These are phyloP conservation scores for Platygyra sinensis DNA, from an alignment of 64 coral and sea anemone species.

Conservation along the genomic window DNA sequence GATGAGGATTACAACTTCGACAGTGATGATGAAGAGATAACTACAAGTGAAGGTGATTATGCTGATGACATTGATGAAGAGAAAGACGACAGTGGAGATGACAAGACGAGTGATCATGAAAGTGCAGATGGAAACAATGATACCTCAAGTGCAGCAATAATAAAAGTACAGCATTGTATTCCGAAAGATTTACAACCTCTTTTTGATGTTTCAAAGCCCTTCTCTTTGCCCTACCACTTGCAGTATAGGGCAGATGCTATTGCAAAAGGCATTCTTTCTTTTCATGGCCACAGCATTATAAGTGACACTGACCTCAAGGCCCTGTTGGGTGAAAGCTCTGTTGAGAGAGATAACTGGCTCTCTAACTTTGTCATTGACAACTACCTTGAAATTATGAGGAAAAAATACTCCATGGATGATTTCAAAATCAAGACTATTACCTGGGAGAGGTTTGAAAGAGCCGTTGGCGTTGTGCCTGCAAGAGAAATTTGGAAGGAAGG, in stretches of 20 bases:
- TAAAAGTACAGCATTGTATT: constrained; percentile 11
- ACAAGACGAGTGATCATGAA: not conserved
- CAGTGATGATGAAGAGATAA: constrained; percentile 2
- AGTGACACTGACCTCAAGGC: constrained; percentile 20
- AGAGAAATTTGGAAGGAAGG: constrained; percentile 27
- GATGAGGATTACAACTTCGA: not conserved
- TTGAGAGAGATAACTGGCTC: constrained; percentile 10
- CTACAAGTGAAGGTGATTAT: not conserved
- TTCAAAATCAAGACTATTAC: constrained; percentile 25
- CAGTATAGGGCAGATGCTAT: constrained; percentile 26
- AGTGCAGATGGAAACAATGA: not conserved
- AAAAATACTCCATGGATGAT: not conserved
- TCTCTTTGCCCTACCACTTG: not conserved
- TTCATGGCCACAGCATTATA: constrained; percentile 4
- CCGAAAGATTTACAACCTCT: constrained; percentile 35
- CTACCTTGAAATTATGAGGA: constrained; percentile 20
- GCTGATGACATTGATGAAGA: constrained; percentile 26
- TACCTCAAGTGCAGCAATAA: constrained; percentile 14
- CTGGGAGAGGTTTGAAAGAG: constrained; percentile 43
- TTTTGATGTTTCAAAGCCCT: constrained; percentile 35
- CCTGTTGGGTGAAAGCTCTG: not conserved
- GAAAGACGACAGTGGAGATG: not conserved
- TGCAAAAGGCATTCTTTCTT: not conserved
- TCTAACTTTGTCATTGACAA: constrained; percentile 49
- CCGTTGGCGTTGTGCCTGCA: not conserved